phyloP scores from a whole-genome alignment of 2,888 invertebrate genomes.

The Dicranocentrus wangi region DNA sequence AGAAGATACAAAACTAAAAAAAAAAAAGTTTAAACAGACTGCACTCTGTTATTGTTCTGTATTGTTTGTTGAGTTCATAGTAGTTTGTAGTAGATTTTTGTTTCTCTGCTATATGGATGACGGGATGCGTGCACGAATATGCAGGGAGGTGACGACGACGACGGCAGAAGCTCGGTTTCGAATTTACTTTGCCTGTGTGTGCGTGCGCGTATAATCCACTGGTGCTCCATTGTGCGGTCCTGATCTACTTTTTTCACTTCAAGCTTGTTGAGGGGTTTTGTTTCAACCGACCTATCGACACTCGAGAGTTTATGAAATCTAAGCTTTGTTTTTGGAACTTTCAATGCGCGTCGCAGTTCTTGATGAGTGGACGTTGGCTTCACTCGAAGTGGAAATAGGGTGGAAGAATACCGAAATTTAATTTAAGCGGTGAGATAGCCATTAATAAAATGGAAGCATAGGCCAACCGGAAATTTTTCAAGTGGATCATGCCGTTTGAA shows the following conservation, averaged over 20 bases:
- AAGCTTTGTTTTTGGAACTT: neutral
- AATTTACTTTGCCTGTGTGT: conserved; percentile 29
- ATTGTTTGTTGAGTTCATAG: neutral
- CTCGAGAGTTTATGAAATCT: conserved; percentile 17
- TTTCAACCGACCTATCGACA: conserved; percentile 36
- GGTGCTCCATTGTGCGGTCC: neutral
- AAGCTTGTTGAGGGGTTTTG: too few species aligned
- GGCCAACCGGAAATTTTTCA: too few species aligned
- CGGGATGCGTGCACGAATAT: neutral
- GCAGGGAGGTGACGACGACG: conserved; percentile 57
- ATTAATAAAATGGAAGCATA: neutral
- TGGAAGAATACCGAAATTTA: neutral
- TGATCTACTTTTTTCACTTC: conserved; percentile 44
- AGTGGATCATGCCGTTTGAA: neutral
- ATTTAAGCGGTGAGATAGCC: neutral
- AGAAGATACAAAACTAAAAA: neutral
- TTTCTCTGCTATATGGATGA: neutral
- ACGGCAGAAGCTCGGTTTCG: conserved; percentile 38
- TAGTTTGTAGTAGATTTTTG: too few species aligned
- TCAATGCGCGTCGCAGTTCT: neutral
- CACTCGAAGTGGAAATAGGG: neutral
- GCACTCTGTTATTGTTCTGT: neutral
- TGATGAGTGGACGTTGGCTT: neutral
- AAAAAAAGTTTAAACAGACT: neutral
- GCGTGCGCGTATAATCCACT: conserved; percentile 11